Evolutionary conservation across 2,113 vertebrate species (phyloP).

Genomic region (Oreochromis aureus): DNA sequence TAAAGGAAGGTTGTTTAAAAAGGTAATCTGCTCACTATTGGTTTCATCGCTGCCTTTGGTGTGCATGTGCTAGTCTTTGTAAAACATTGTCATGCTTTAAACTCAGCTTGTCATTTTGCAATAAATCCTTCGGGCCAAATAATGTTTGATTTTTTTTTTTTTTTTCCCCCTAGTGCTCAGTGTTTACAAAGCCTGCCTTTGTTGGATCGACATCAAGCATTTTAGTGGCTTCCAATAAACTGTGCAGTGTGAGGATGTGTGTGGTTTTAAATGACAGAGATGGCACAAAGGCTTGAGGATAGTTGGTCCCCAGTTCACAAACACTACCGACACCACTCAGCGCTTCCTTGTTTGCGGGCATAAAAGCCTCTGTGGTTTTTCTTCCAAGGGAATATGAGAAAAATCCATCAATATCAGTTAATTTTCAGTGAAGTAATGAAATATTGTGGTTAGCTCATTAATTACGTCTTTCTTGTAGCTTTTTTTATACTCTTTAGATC

Average conservation of each 20-base stretch:
- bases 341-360: conserved; percentile 4
- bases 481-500: not conserved
- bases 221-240: conserved; percentile 15
- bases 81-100: not conserved
- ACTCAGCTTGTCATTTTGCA: not conserved
- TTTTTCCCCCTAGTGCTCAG: rapidly evolving
- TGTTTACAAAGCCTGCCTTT: not conserved
- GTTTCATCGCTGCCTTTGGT: not conserved
- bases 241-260: not conserved
- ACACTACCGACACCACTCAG: conserved; percentile 5
- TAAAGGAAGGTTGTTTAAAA: not conserved
- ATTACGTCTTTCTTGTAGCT: not conserved
- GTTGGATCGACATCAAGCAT: conserved; percentile 2
- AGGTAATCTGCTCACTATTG: not conserved
- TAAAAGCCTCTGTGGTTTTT: not conserved
- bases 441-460: not conserved
- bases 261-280: not conserved
- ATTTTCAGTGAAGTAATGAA: not conserved
- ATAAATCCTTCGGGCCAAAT: not conserved
- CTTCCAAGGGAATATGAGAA: not conserved
- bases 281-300: not conserved
- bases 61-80: not conserved
- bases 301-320: not conserved
- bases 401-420: not conserved
- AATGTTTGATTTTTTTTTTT: not conserved